phyloP scores from a whole-genome alignment of 1,140 invertebrate genomes.

The Mercenaria mercenaria region DNA sequence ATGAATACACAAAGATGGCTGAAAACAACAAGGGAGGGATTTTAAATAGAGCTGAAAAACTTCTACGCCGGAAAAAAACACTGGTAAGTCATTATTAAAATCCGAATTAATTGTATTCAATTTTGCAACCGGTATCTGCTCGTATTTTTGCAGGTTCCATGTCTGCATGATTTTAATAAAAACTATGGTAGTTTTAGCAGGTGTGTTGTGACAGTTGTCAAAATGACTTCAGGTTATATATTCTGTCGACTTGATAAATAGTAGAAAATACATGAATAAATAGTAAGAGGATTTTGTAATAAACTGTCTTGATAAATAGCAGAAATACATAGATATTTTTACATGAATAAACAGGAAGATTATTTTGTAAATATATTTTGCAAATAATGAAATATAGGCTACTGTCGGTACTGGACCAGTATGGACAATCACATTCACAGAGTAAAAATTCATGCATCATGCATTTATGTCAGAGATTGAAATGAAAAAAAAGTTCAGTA shows the following conservation, averaged over 20 bases:
- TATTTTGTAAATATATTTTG: no score
- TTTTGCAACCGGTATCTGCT: background rate
- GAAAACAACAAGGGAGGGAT: slow-evolving; percentile 61
- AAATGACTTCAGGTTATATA: slow-evolving; percentile 56
- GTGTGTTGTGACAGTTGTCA: slow-evolving; percentile 59
- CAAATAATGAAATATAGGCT: no score
- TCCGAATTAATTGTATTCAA: background rate
- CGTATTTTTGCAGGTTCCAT: background rate
- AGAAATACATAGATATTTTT: no score
- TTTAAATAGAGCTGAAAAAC: slow-evolving; percentile 60
- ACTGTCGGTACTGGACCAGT: no score
- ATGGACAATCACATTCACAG: no score
- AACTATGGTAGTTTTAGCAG: slow-evolving; percentile 39
- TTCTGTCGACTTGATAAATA: slow-evolving; percentile 41
- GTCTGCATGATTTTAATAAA: background rate
- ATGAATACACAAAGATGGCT: slow-evolving; percentile 64
- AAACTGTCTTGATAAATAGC: no score
- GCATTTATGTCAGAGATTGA: no score
- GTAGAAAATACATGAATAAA: background rate
- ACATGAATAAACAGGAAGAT: no score
- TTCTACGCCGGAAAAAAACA: slow-evolving; percentile 56
- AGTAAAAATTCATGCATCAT: no score
- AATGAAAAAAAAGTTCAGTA: no score
- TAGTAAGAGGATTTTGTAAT: background rate
- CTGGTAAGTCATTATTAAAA: slow-evolving; percentile 25